A percentile compares a stretch with the other conserved stretches of the same genome.
Evolutionary conservation across 2,888 invertebrate genomes (phyloP).

Genomic region (Drosophila peninsularis): DNA sequence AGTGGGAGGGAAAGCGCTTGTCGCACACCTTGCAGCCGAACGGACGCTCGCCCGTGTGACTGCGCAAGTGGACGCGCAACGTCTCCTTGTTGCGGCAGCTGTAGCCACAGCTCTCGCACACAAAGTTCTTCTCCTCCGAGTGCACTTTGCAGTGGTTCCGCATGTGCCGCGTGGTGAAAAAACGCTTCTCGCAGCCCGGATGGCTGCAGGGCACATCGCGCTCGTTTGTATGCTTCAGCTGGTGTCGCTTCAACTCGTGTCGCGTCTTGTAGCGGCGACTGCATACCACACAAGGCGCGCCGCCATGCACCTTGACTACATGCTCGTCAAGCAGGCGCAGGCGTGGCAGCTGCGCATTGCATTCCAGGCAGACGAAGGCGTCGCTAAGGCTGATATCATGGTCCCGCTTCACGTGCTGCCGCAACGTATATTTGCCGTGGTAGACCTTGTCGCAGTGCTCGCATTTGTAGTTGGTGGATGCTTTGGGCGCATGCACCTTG

Average conservation of each 20-base stretch:
- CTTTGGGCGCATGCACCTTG: constrained; percentile 15
- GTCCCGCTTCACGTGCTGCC: constrained; percentile 62
- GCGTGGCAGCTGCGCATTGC: constrained; percentile 56
- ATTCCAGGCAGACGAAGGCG: constrained; percentile 60
- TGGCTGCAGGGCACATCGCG: constrained; percentile 68
- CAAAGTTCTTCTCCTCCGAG: constrained; percentile 72
- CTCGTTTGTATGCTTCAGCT: constrained; percentile 68
- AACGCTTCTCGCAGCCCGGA: constrained; percentile 76
- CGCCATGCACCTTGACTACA: constrained; percentile 61
- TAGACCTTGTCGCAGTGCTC: constrained; percentile 66
- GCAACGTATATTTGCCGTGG: constrained; percentile 58
- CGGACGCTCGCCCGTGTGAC: constrained; percentile 80
- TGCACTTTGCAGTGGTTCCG: constrained; percentile 74
- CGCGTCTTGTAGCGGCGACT: constrained; percentile 71
- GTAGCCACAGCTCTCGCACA: constrained; percentile 81
- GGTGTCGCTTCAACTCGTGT: constrained; percentile 74
- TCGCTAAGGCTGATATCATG: constrained; percentile 43
- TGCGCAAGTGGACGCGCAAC: constrained; percentile 74
- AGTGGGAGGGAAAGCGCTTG: constrained; percentile 75
- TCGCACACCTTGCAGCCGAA: constrained; percentile 73
- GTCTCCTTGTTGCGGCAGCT: constrained; percentile 76
- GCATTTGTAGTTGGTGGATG: constrained; percentile 54
- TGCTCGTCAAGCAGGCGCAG: constrained; percentile 66
- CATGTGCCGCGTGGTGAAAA: constrained; percentile 69
- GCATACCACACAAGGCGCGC: constrained; percentile 63